Percentiles rank a stretch among this genome's conserved stretches.
These are phyloP conservation scores for Yponomeuta plumbellus DNA, from an alignment of 2,888 invertebrate species.

Conservation along the genomic window DNA sequence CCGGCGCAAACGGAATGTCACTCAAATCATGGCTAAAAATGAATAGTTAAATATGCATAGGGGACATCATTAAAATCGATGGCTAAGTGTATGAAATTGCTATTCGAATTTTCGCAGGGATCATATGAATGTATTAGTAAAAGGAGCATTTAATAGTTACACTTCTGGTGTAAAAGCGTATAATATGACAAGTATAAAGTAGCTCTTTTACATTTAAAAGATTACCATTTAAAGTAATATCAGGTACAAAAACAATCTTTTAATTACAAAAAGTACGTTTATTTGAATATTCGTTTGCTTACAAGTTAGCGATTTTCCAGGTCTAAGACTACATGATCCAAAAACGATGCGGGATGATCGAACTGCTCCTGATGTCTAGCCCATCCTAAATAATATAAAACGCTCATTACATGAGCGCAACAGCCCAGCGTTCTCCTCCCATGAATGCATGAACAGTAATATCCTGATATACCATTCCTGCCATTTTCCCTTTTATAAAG, in stretches of 20 bases:
- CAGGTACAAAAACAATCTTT: not conserved
- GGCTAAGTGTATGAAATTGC: conserved; percentile 18
- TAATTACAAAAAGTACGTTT: not conserved
- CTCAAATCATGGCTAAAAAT: conserved; percentile 18
- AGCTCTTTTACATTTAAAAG: not conserved
- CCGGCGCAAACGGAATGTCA: conserved; percentile 17
- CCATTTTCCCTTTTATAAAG: conserved; percentile 16
- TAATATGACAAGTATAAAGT: not conserved
- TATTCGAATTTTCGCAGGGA: conserved; percentile 15
- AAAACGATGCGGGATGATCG: not conserved
- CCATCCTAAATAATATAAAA: conserved; percentile 18
- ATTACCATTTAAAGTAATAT: not conserved
- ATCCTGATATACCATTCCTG: conserved; percentile 16
- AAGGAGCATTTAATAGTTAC: not conserved
- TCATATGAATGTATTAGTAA: conserved; percentile 9
- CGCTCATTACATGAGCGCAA: conserved; percentile 20
- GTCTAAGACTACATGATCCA: conserved; percentile 8
- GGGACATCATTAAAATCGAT: conserved; percentile 17
- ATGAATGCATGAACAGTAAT: conserved; percentile 20
- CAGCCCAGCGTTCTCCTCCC: conserved; percentile 20
- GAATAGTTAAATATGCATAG: conserved; percentile 18
- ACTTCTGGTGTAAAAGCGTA: not conserved
- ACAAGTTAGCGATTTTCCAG: conserved; percentile 3
- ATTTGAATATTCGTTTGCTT: not conserved
- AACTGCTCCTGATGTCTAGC: conserved; percentile 18